Evolutionary conservation across 1,140 invertebrate genomes (phyloP), one percentile per base, ranked within the genome.

Genomic region (Aphis craccivora): DNA sequence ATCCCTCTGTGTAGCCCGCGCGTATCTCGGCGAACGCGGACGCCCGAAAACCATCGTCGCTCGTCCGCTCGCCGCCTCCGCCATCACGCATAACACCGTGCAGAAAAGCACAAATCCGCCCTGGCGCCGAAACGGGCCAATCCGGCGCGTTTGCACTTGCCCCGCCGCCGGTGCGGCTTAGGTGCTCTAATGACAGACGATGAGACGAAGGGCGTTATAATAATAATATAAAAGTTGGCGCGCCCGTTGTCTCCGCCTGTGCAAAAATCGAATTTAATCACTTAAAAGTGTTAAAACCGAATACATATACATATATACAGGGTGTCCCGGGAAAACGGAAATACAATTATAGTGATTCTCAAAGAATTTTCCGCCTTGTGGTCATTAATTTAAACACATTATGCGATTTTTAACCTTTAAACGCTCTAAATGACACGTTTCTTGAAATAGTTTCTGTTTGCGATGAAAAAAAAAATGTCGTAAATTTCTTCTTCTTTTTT

Each of bases 171-270:
- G 60, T 14, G n/a, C 14, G 60, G 5, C 30, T 67, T 35, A 76
- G n/a, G 55, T 60, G 22, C 55, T 60, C 9, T 60, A 60, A 60
- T 25, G 25, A 67, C 60, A 30, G 60, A 6, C 30, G 18, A n/a
- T 6, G 30, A 18, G 60, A 18, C 60, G 60, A 76, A 76, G 30
- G 60, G 60, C 60, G n/a, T 76, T n/a, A n/a, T 76, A 76, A 76
- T n/a, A n/a, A 76, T 76, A 51, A 51, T 51, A n/a, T 76, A n/a
- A n/a, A n/a, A 76, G 60, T 76, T 76, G 60, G 60, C 60, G 60
- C 60, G 60, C 60, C 14, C 60, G 60, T 9, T 14, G 60, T 76
- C n/a, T 76, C 14, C 9, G 30, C 60, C 14, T 76, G 60, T 35
- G 14, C n/a, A 76, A 4, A 76, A 76, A 76, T 76, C 60, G n/a